Evolutionary conservation across 2,888 invertebrate species (phyloP), one percentile per base, ranked within the genome.

Genomic region (Tipula helvola): DNA sequence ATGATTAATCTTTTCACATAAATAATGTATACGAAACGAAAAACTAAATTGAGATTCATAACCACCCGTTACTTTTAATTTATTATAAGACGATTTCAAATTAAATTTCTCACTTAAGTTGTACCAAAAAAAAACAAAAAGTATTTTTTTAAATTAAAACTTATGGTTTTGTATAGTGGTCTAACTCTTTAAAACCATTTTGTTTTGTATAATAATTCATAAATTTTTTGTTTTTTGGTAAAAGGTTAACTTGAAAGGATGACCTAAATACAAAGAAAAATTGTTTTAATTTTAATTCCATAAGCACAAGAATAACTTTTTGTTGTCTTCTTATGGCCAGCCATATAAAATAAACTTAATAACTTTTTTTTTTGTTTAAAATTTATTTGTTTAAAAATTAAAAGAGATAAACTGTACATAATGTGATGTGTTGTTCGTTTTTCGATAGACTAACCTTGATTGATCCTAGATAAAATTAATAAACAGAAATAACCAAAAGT

Each of bases 11-110:
- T 71, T 71, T 71, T 71, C 71, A 71, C 28, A 71, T 71, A 71
- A 71, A 71, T 71, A 28, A 71, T 12, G 28, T 71, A 71, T 71
- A 28, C 71, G 71, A 28, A 71, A 71, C 18, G 71, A 71, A 71
- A 28, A 18, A 28, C 57, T 71, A 71, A 71, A 71, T 71, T 71
- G 28, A 71, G 71, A 71, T 71, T 71, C 71, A 71, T 71, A 71
- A 71, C 71, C 71, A 71, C 71, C 71, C 71, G 71, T 71, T 71
- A 71, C 71, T 71, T 71, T 71, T 71, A 71, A 71, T 71, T 71
- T 71, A 71, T 71, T 71, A 28, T 71, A 71, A 71, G 28, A 18
- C 71, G 71, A 71, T 71, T 71, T 71, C 28, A 71, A 71, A 71
- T 71, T 71, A 71, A 71, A 71, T 71, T 71, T 71, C 71, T 71